phyloP scores from a whole-genome alignment of 2,797 vertebrate genomes.

The Aphelocoma californica region DNA sequence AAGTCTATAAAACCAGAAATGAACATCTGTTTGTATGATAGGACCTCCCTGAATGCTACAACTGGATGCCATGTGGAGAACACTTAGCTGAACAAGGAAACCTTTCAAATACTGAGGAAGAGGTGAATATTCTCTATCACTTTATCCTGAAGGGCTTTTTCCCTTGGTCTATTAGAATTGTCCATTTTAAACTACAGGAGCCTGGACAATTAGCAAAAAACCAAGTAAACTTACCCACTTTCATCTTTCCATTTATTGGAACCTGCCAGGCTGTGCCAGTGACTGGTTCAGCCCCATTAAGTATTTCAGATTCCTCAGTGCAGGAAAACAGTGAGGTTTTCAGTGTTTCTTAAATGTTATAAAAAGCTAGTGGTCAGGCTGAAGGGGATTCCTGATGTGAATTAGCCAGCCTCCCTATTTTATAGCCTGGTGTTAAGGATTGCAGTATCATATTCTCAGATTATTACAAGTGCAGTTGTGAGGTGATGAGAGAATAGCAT shows the following conservation, averaged over 20 bases:
- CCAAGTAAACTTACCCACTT: neutral
- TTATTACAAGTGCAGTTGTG: neutral
- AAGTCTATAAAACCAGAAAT: neutral
- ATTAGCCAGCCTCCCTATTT: neutral
- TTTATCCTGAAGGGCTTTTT: neutral
- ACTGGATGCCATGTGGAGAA: neutral
- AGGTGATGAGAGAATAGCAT: neutral
- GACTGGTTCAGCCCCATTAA: neutral
- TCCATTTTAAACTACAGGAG: neutral
- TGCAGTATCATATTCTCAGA: neutral
- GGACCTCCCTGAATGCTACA: neutral
- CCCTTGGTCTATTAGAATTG: neutral
- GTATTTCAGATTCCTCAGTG: neutral
- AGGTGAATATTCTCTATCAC: neutral
- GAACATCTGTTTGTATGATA: neutral
- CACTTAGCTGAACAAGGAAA: neutral
- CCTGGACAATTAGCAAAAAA: neutral
- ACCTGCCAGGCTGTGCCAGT: neutral
- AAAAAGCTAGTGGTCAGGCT: neutral
- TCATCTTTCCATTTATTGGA: neutral
- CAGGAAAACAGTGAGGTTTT: neutral
- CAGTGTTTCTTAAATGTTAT: neutral
- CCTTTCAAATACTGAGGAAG: neutral
- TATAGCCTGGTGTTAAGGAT: neutral
- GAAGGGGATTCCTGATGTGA: neutral